These are phyloP conservation scores for Drymodes brunneopygia DNA, from an alignment of 2,113 vertebrate species.

Conservation along the genomic window DNA sequence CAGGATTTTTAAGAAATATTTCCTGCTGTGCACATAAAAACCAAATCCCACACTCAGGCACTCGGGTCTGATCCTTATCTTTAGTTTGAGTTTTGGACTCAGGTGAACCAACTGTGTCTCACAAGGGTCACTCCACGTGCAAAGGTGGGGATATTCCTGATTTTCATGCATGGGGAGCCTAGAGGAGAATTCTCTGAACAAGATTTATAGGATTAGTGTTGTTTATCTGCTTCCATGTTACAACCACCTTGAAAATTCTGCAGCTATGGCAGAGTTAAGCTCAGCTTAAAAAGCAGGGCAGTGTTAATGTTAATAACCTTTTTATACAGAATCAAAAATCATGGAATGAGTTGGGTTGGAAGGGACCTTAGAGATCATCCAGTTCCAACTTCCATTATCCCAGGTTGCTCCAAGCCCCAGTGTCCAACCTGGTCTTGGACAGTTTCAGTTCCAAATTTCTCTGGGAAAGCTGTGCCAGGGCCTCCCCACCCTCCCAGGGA, in stretches of 20 bases:
- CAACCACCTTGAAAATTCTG: not conserved
- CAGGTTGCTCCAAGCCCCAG: not conserved
- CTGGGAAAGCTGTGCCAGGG: accelerated
- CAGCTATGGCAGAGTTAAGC: not conserved
- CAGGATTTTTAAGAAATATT: conserved; percentile 50
- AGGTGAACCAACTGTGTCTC: not conserved
- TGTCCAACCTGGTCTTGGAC: not conserved
- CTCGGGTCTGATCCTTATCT: not conserved
- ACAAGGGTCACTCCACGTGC: not conserved
- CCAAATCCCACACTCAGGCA: not conserved
- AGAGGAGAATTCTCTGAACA: too few species aligned
- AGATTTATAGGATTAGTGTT: too few species aligned
- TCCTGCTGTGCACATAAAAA: conserved; percentile 36
- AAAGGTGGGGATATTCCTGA: not conserved
- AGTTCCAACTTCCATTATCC: not conserved
- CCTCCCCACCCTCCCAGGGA: not conserved
- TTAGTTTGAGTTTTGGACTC: not conserved
- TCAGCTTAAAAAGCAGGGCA: too few species aligned
- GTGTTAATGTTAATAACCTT: not conserved
- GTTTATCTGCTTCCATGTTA: not conserved
- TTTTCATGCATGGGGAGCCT: not conserved
- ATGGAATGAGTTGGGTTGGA: not conserved
- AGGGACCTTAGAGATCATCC: accelerated
- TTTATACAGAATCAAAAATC: not conserved
- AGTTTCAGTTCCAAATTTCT: not conserved